Percentiles rank a stretch among this genome's conserved stretches.
phyloP scores from a whole-genome alignment of 1,140 invertebrate genomes.

The Stenopsyche tienmushanensis region DNA sequence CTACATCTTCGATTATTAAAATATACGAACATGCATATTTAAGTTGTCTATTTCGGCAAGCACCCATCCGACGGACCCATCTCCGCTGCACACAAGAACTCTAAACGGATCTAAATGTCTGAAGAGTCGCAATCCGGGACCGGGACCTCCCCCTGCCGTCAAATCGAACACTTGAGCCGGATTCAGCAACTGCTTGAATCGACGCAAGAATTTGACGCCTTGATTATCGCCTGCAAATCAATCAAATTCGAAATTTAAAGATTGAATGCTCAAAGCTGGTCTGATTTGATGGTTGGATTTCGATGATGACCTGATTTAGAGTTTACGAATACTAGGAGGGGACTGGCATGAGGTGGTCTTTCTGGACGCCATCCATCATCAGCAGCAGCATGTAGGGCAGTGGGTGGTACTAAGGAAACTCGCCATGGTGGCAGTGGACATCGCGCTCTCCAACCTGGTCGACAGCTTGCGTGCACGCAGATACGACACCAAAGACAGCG shows the following conservation, averaged over 20 bases:
- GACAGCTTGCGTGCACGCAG: conserved; percentile 88
- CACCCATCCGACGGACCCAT: conserved; percentile 93
- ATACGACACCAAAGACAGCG: conserved; percentile 92
- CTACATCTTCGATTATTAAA: neutral
- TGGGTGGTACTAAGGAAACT: conserved; percentile 91
- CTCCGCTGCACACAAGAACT: conserved; percentile 89
- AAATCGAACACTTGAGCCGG: conserved; percentile 98
- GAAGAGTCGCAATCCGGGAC: conserved; percentile 84
- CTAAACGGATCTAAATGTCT: conserved; percentile 89
- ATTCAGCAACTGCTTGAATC: conserved; percentile 95
- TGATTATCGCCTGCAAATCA: conserved; percentile 81
- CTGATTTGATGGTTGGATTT: neutral
- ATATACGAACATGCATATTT: conserved; percentile 75
- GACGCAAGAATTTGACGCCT: conserved; percentile 92
- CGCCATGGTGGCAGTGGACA: conserved; percentile 85
- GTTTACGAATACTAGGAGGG: conserved; percentile 94
- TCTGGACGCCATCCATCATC: conserved; percentile 87
- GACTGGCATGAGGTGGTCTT: conserved; percentile 66
- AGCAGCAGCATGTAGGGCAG: conserved; percentile 82
- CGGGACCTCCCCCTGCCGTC: conserved; percentile 81
- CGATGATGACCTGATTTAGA: conserved; percentile 74
- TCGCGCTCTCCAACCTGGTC: conserved; percentile 67
- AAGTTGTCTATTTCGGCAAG: conserved; percentile 89
- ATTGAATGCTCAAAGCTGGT: neutral
- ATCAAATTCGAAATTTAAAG: conserved; percentile 35